Percentiles rank a stretch among this genome's conserved stretches.
Evolutionary conservation across 1,140 invertebrate genomes (phyloP).

Genomic region (Magallana angulata): DNA sequence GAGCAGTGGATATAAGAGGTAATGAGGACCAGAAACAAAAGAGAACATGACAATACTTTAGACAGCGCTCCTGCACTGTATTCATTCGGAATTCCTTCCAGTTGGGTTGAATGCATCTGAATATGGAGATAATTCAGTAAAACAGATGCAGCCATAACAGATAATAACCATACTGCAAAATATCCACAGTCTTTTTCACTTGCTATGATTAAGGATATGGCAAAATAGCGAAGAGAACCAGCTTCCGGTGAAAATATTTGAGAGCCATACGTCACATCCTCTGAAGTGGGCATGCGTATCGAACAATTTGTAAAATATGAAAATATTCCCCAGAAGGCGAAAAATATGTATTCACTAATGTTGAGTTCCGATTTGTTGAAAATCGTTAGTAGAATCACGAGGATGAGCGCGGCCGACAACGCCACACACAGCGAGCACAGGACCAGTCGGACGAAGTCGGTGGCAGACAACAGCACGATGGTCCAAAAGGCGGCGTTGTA

Average conservation of each 20-base stretch:
- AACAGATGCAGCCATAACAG: neutral
- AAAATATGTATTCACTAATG: slow-evolving; percentile 20
- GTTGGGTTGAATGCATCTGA: neutral
- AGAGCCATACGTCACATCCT: neutral
- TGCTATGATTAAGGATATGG: neutral
- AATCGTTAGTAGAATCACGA: neutral
- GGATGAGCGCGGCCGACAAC: neutral
- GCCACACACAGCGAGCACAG: neutral
- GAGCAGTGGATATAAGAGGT: neutral
- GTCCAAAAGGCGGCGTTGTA: neutral
- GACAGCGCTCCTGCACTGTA: neutral
- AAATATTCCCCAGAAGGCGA: slow-evolving; percentile 23
- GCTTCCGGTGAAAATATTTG: slow-evolving; percentile 13
- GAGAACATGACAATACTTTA: neutral
- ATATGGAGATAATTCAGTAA: neutral
- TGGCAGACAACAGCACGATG: neutral
- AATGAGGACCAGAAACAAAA: neutral
- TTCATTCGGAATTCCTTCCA: slow-evolving; percentile 1
- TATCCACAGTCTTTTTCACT: neutral
- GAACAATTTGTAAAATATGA: slow-evolving; percentile 16
- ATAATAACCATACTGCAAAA: neutral
- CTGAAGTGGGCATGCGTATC: slow-evolving; percentile 14
- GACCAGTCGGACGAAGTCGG: neutral
- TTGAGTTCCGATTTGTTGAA: neutral
- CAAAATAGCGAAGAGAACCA: slow-evolving; percentile 15